Base-by-base conservation (phyloP, 1,140 invertebrate species). In the Drosophila sp. region DNA sequence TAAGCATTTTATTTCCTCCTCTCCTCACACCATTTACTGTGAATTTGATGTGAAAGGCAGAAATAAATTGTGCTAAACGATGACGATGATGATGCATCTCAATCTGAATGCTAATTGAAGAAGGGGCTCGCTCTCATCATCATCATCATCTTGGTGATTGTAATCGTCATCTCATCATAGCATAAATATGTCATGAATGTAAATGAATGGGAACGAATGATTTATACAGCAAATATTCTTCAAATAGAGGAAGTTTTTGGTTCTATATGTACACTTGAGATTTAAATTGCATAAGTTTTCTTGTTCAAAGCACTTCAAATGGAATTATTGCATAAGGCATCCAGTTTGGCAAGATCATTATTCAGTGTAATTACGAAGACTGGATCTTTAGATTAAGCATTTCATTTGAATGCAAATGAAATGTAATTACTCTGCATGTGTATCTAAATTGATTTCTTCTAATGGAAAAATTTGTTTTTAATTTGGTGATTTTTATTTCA, bases 21-120 rank as follows among this genome's bases (percentile, higher is more conserved):
- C 54, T 64, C 67, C 63, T 77, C 84, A 66, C 64, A n/a, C 30
- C 33, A 5, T 33, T 17, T 32, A 6, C 11, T 38, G 82, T 44
- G 75, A 79, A 81, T 87, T 69, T 79, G 72, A 71, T 72, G 82
- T 85, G 82, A 85, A 85, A 87, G 82, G 82, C 75, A 78, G 55
- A 64, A 71, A 71, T 61, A 29, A 62, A 65, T 60, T 33, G 35
- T 60, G 32, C 23, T 64, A 44, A 30, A 27, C 23, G 55, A 33
- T 60, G 78, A 61, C 64, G 68, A 38, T 61, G 79, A 80, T 85
- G 81, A 85, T 85, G 81, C 82, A 82, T 70, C 60, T 56, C 6
- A 50, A 50, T 50, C 6, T 50, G 23, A 50, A 50, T 50, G 44
- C 44, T 50, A 50, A 50, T 50, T 50, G 44, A 35, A 68, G 29